Evolutionary conservation across 1,140 invertebrate species (phyloP).

Genomic region (Cydia splendana): DNA sequence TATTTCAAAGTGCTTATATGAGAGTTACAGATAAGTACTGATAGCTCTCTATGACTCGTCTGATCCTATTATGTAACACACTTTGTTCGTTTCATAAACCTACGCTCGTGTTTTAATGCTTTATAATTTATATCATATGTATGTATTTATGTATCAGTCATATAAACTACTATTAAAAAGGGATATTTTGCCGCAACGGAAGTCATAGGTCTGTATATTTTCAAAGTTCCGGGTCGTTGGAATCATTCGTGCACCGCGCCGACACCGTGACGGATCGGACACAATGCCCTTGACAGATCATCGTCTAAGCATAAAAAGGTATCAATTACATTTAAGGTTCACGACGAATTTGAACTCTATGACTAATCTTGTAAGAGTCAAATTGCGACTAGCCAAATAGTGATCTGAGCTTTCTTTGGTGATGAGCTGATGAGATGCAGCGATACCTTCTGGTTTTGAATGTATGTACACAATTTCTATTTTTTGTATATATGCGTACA

Average conservation of each 20-base stretch:
- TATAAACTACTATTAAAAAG: not conserved
- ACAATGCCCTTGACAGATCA: conserved; percentile 55
- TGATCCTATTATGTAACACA: too few species aligned
- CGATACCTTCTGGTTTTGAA: not conserved
- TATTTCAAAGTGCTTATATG: too few species aligned
- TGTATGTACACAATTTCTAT: not conserved
- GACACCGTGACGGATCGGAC: conserved; percentile 62
- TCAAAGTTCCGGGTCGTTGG: conserved; percentile 2
- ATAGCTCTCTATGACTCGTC: too few species aligned
- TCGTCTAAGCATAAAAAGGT: not conserved
- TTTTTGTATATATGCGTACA: not conserved
- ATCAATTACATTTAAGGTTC: not conserved
- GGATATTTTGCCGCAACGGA: not conserved
- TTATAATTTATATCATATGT: too few species aligned
- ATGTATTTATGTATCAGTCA: too few species aligned
- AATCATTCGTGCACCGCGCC: conserved; percentile 55
- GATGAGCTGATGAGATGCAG: not conserved
- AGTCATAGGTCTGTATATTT: conserved; percentile 5
- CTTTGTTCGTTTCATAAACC: too few species aligned
- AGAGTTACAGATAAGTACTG: too few species aligned
- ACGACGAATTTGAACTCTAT: not conserved
- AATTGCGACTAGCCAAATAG: not conserved
- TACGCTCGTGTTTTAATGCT: too few species aligned
- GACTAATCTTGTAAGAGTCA: not conserved
- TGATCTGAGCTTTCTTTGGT: not conserved